Percentiles rank a stretch among this genome's conserved stretches.
phyloP scores from a whole-genome alignment of 2,797 vertebrate genomes.

The Salmo trutta region DNA sequence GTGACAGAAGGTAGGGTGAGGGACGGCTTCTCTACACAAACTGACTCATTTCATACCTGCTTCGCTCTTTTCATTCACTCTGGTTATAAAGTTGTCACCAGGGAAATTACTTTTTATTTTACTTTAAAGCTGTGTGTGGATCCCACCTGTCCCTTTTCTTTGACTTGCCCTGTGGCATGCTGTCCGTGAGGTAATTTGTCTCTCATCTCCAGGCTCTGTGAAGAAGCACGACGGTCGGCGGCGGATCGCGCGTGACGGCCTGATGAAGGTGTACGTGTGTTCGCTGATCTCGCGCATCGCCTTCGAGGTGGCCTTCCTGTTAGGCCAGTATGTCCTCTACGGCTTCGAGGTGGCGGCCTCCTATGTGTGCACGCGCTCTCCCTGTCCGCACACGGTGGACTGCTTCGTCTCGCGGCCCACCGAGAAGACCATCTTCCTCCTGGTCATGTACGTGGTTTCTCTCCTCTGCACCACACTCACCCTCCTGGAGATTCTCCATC shows the following conservation, averaged over 20 bases:
- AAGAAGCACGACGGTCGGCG: constrained; percentile 83
- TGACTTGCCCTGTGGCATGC: neutral
- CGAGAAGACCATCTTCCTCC: constrained; percentile 89
- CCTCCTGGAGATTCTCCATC: constrained; percentile 81
- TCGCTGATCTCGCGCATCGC: constrained; percentile 81
- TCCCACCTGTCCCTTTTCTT: neutral
- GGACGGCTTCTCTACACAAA: neutral
- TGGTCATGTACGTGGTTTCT: constrained; percentile 86
- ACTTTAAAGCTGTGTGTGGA: neutral
- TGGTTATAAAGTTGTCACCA: neutral
- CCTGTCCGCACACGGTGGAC: constrained; percentile 87
- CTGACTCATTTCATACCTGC: neutral
- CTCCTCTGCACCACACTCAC: constrained; percentile 85
- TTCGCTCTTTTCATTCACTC: neutral
- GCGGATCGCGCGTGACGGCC: constrained; percentile 83
- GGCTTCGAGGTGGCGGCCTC: constrained; percentile 81
- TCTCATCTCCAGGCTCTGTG: constrained; percentile 17
- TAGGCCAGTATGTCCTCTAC: constrained; percentile 86
- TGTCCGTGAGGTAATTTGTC: neutral
- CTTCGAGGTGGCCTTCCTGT: constrained; percentile 84
- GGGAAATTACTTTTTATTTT: neutral
- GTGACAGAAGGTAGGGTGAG: constrained; percentile 44
- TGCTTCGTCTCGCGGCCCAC: constrained; percentile 90
- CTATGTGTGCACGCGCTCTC: constrained; percentile 81
- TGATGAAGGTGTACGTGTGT: constrained; percentile 87